These are phyloP conservation scores for Elysia chlorotica DNA, from an alignment of 1,140 invertebrate genomes.

Conservation along the genomic window DNA sequence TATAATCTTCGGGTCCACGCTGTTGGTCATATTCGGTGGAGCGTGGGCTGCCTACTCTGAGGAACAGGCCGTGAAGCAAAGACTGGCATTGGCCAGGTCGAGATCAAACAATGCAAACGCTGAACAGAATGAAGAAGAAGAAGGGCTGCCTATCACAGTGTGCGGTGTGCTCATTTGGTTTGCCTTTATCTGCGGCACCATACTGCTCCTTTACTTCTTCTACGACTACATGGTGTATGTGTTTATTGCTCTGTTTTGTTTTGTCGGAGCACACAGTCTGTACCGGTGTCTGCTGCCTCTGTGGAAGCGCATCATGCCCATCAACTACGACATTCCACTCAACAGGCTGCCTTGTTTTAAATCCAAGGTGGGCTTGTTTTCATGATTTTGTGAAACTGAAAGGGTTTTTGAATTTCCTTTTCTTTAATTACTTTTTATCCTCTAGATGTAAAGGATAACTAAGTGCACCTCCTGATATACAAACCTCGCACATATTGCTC, in stretches of 20 bases:
- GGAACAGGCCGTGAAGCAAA: background rate
- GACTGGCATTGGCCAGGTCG: background rate
- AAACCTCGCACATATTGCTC: too few species aligned
- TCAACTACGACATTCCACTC: conserved; percentile 39
- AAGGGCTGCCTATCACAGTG: conserved; percentile 19
- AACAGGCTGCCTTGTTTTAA: conserved; percentile 31
- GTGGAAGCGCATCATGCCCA: conserved; percentile 38
- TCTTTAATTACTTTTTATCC: too few species aligned
- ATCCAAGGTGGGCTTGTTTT: conserved; percentile 5
- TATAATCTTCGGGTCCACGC: background rate
- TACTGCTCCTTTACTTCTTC: conserved; percentile 66
- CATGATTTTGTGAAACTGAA: too few species aligned
- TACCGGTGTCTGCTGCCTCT: conserved; percentile 56
- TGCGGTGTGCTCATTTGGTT: conserved; percentile 57
- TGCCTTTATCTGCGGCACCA: conserved; percentile 60
- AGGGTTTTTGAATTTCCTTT: too few species aligned
- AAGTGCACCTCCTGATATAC: too few species aligned
- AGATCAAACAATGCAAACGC: background rate
- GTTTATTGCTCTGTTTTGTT: conserved; percentile 63
- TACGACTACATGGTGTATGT: conserved; percentile 66
- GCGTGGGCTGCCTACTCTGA: background rate
- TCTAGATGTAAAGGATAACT: too few species aligned
- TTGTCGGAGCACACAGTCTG: conserved; percentile 45
- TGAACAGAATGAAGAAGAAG: background rate
- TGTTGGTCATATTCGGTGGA: background rate